Conservation (phyloP, 2,797 vertebrate species). For the Arctocebus calabarensis region DNA sequence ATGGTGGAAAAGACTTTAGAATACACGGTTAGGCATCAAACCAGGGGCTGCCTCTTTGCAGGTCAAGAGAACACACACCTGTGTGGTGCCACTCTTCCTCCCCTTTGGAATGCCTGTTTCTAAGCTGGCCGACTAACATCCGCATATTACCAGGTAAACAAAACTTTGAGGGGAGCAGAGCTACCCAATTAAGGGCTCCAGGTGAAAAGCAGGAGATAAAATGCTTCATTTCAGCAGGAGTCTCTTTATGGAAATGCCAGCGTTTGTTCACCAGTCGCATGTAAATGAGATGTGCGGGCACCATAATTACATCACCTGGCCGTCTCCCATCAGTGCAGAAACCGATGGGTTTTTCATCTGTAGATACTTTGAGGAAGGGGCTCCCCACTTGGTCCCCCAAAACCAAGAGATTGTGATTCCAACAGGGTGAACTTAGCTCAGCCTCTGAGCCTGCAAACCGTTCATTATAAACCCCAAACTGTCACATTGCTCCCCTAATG, state of each 20-base stretch:
- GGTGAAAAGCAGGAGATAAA: constrained; percentile 73
- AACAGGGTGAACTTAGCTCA: constrained; percentile 80
- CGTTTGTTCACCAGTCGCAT: constrained; percentile 73
- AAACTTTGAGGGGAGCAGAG: constrained; percentile 69
- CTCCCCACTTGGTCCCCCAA: constrained; percentile 37
- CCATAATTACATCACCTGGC: constrained; percentile 68
- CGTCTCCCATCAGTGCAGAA: background rate
- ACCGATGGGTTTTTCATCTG: constrained; percentile 35
- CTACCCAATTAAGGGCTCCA: constrained; percentile 78
- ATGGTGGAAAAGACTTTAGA: constrained; percentile 61
- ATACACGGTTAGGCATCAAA: constrained; percentile 16
- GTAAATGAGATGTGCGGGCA: constrained; percentile 78
- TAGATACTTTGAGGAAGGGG: constrained; percentile 46
- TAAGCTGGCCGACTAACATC: constrained; percentile 52
- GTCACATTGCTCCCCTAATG: constrained; percentile 88
- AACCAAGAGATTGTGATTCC: constrained; percentile 82
- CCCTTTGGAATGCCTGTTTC: constrained; percentile 39
- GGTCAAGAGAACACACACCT: background rate
- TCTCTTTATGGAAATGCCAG: constrained; percentile 72
- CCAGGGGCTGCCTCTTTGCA: background rate
- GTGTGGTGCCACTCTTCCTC: constrained; percentile 21
- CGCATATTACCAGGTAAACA: constrained; percentile 75
- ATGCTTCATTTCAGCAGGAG: constrained; percentile 75
- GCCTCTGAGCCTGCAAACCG: constrained; percentile 82
- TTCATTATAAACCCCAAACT: constrained; percentile 88